Percentiles rank a stretch among this genome's conserved stretches.
These are phyloP conservation scores for Yoshiicerus persimilis DNA, from an alignment of 1,140 invertebrate species.

Conservation along the genomic window DNA sequence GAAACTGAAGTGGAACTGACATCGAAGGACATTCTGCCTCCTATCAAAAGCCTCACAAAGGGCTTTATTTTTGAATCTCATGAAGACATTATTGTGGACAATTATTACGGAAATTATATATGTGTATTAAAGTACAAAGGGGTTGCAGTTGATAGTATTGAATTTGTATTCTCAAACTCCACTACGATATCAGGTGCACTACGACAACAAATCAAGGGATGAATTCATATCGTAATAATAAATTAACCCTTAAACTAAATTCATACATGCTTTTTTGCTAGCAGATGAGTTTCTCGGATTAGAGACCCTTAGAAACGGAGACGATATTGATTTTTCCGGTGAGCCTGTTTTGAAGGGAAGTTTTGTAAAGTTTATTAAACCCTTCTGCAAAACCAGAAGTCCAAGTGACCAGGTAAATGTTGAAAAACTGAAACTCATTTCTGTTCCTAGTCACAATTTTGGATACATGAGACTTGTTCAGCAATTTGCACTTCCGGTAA, in stretches of 20 bases:
- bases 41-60: neutral
- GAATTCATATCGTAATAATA: no score
- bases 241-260: no score
- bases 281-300: neutral
- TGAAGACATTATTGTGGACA: neutral
- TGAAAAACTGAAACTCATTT: neutral
- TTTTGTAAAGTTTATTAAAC: neutral
- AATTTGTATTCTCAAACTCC: no score
- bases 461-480: neutral
- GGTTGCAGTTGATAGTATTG: neutral
- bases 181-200: no score
- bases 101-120: neutral
- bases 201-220: no score
- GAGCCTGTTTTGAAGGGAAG: neutral
- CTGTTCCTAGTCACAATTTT: neutral
- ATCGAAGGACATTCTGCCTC: neutral
- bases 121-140: neutral
- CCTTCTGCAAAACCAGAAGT: neutral
- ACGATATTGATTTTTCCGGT: neutral
- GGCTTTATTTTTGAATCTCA: neutral
- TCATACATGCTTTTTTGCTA: no score
- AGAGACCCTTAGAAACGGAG: neutral
- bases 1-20: neutral
- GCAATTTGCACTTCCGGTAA: conserved; percentile 10
- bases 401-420: neutral